Evolutionary conservation across 1,140 invertebrate species (phyloP), one percentile per base, ranked within the genome.

Genomic region (Chymomyza costata): DNA sequence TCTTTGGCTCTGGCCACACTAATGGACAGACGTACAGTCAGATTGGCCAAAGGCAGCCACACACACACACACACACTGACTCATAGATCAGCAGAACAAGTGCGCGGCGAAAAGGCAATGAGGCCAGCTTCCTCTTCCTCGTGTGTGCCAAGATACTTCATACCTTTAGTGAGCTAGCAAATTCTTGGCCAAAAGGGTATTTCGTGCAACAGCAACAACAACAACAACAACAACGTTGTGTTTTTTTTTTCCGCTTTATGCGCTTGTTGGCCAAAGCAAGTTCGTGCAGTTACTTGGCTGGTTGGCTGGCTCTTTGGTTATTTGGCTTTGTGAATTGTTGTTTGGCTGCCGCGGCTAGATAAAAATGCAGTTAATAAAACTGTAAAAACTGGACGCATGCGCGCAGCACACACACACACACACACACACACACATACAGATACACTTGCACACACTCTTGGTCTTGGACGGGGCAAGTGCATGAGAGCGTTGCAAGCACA

Each of bases 331-430:
- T 34, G 44, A 41, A 51, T 38, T 43, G 63, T 56, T 63, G 37
- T 46, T 57, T 57, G 40, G 61, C 21, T 28, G 10, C 3, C 43
- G 37, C 59, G 52, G 62, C 73, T 68, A 81, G 73, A 81, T 80
- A 80, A 73, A 80, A 80, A 80, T 80, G 73, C 73, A 80, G 73
- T 80, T 80, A 80, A 80, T 80, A 80, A 80, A 80, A 80, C 73
- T 80, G 73, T 80, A 80, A 80, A 80, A 80, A 80, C 73, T 80
- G 73, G 73, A 80, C 73, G 73, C 73, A 80, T 80, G 69, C 69
- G 68, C 69, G 71, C 53, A 56, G n/a, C 63, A 63, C 60, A 57
- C 32, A 53, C 35, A 50, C 18, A 51, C 32, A 40, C 10, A 31
- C 32, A 18, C 32, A 74, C 53, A 56, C 63, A 63, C 60, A 57